Evolutionary conservation across 2,113 vertebrate species (phyloP).

Genomic region (Malurus elegans): DNA sequence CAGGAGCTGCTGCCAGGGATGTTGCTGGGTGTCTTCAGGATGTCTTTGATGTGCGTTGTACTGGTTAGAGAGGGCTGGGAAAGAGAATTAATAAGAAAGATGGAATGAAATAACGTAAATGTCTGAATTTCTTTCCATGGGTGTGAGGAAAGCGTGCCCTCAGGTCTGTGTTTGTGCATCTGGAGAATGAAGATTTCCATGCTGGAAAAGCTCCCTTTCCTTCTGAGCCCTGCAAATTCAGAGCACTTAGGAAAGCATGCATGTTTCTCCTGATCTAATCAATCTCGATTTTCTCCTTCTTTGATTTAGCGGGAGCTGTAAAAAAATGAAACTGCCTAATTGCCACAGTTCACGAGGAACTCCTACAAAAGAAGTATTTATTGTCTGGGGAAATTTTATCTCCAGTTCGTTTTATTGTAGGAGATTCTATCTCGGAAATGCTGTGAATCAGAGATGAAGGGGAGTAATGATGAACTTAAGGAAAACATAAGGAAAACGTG

Average conservation of each 20-base stretch:
- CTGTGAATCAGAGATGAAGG: slow-evolving; percentile 52
- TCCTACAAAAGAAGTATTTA: slow-evolving; percentile 9
- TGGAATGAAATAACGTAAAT: background rate
- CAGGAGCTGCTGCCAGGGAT: background rate
- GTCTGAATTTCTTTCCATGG: background rate
- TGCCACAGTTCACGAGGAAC: background rate
- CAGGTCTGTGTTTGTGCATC: background rate
- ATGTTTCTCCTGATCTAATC: background rate
- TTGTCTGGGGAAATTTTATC: slow-evolving; percentile 42
- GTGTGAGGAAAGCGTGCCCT: background rate
- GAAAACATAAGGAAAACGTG: slow-evolving; percentile 50
- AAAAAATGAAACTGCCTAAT: background rate
- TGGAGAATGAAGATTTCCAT: background rate
- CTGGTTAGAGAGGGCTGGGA: background rate
- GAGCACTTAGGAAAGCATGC: background rate
- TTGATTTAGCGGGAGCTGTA: slow-evolving; percentile 1
- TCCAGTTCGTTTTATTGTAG: slow-evolving; percentile 14
- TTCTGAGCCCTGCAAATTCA: background rate
- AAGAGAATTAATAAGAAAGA: background rate
- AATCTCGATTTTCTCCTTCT: background rate
- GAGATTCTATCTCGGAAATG: slow-evolving; percentile 53
- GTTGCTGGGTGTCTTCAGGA: background rate
- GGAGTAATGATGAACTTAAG: slow-evolving; percentile 47
- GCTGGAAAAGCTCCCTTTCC: background rate
- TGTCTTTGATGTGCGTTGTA: background rate